Base-by-base conservation (phyloP, 2,888 invertebrate species). In the Zootermopsis nevadensis region DNA sequence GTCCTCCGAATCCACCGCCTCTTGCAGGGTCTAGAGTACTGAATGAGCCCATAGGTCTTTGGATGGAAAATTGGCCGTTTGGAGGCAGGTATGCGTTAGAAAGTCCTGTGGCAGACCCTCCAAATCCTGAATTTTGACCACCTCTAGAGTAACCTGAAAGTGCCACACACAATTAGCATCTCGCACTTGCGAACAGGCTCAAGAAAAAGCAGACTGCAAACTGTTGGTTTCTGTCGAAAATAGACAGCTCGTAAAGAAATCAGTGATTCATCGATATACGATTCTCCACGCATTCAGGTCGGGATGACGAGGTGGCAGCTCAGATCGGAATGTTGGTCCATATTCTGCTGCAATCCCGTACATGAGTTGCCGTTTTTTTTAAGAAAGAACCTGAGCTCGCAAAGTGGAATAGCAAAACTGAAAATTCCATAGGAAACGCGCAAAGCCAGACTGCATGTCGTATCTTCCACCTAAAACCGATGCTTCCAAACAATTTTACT, bases 41-140 rank as follows among this genome's bases (percentile, higher is more conserved):
- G 33, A 31, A 33, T 10, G 31, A 33, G 8, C 33, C 72, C 3
- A 27, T 2, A 8, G 60, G 19, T 15, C 60, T n/a, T n/a, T n/a
- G 60, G 19, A 4, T n/a, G 4, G 6, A 4, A 38, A 38, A 38
- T 60, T 15, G 7, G 4, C 30, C 30, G 2, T 72, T 31, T 6
- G 72, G 72, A 72, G 72, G 72, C 22, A 72, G 22, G 33, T 72
- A 72, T 33, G 27, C 19, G 24, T 72, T 72, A 33, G 72, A 15
- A 22, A 33, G 72, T 8, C 33, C 72, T 24, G 72, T 8, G 7
- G 67, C 27, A 8, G 35, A 33, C 10, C 72, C 72, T 27, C 67
- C 67, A 67, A 67, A 67, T 27, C 30, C 67, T 30, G 67, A 8
- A 15, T 27, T 27, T 24, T 10, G 27, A 67, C 67, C 67, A 15